Conservation (phyloP, 2,113 vertebrate genomes). For the Ctenomys sociabilis region DNA sequence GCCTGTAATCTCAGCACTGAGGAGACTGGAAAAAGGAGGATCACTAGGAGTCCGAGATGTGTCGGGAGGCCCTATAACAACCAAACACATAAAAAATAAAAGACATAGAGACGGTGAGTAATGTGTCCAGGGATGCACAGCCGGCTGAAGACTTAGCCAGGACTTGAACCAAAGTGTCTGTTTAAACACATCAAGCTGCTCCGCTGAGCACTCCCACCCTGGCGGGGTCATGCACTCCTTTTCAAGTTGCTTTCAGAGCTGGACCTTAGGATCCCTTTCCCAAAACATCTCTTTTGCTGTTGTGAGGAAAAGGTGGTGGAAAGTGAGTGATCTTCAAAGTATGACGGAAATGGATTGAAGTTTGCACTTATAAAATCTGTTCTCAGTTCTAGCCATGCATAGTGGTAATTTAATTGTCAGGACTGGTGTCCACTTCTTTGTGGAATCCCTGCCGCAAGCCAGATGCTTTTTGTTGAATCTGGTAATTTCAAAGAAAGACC, state of each 20-base stretch:
- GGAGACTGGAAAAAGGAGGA: too few relatives aligned
- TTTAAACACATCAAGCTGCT: background rate
- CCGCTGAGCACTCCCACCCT: background rate
- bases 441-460: background rate
- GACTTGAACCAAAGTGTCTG: background rate
- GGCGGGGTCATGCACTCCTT: constrained; percentile 15
- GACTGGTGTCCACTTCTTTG: constrained; percentile 65
- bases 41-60: too few relatives aligned
- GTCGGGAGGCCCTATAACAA: too few relatives aligned
- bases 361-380: constrained; percentile 78
- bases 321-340: constrained; percentile 78
- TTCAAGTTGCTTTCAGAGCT: constrained; percentile 81
- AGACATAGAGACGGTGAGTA: constrained; percentile 31
- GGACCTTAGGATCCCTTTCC: constrained; percentile 76
- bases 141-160: background rate
- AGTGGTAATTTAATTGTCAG: constrained; percentile 75
- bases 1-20: too few relatives aligned
- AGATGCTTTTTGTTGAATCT: constrained; percentile 72
- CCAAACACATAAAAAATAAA: background rate
- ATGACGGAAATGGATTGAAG: constrained; percentile 70
- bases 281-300: constrained; percentile 74
- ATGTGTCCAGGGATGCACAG: constrained; percentile 7
- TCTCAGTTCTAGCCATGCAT: constrained; percentile 76
- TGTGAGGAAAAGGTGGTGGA: constrained; percentile 71
- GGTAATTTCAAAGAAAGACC: constrained; percentile 69